Percentiles rank a stretch among this genome's conserved stretches.
These are phyloP conservation scores for Stomorhina lunata DNA, from an alignment of 2,888 invertebrate species.

Conservation along the genomic window DNA sequence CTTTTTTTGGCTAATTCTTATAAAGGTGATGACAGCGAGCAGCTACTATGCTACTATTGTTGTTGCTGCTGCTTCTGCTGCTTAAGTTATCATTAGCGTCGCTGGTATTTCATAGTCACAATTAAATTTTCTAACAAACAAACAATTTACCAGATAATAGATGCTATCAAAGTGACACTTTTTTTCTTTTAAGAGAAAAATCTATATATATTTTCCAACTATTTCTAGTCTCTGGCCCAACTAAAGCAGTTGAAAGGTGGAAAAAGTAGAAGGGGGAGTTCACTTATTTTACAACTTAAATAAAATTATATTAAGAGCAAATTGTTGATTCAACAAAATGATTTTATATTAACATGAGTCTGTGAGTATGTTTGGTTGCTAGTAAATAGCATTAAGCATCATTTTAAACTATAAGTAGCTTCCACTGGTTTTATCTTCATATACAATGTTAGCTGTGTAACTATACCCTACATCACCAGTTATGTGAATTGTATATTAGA, in stretches of 20 bases:
- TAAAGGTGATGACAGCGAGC: constrained; percentile 51
- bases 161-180: constrained; percentile 49
- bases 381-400: constrained; percentile 20
- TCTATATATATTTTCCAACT: too few relatives aligned
- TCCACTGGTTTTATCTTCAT: constrained; percentile 40
- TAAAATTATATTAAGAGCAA: neutral
- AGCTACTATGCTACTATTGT: constrained; percentile 33
- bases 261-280: neutral
- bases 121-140: constrained; percentile 68
- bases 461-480: too few relatives aligned
- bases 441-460: too few relatives aligned
- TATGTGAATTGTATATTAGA: too few relatives aligned
- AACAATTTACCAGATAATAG: constrained; percentile 67
- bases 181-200: constrained; percentile 45
- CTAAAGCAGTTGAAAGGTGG: neutral
- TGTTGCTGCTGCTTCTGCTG: neutral
- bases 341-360: constrained; percentile 4
- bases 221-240: constrained; percentile 2
- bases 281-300: neutral
- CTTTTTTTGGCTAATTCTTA: neutral
- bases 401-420: constrained; percentile 45
- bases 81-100: constrained; percentile 42
- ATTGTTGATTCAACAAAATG: constrained; percentile 36
- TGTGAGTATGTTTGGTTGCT: neutral
- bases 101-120: constrained; percentile 60